Base-by-base conservation (phyloP, 2,113 vertebrate species). In the Lontra canadensis region DNA sequence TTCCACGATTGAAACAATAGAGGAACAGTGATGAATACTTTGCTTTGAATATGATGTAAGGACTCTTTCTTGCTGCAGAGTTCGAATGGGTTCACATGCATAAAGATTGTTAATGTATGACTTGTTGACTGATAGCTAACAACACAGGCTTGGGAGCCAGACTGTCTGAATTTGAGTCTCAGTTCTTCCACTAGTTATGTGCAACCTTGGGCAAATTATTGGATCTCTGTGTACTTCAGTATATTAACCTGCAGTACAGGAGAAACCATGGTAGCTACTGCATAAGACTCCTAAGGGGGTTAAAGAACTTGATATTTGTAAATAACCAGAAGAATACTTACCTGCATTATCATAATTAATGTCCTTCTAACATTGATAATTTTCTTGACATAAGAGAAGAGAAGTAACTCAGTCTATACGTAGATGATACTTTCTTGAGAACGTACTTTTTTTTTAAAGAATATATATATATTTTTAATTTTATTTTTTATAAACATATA, bases 361-460 rank as follows among this genome's bases (percentile, higher is more conserved):
- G 59, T 79, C 18, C 36, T 49, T 49, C 47, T 78, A 7, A n/a
- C 11, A 73, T 65, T 44, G 63, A 78, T 65, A 81, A 47, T 65
- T 93, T 91, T 95, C 42, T 96, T 86, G 34, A 47, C 21, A 21
- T 39, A 52, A 95, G 26, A 91, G 14, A 78, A 96, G 21, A 91
- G 18, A 78, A 97, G 21, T 25, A 86, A 74, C 2, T 49, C n/a
- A 55, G 15, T 74, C 23, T 94, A 4, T 44, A 52, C 7, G 34
- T 25, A 59, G 20, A 47, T 69, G 13, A 63, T 67, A 13, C 1
- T 76, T 34, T 1, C 57, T 85, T 80, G 31, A 21, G 49, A 57
- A 79, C 15, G 42, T 52, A 59, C 42, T 79, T n/a, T n/a, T n/a
- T n/a, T n/a, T n/a, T n/a, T n/a, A n/a, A n/a, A n/a, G n/a, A n/a